A percentile compares a stretch with the other conserved stretches of the same genome.
phyloP scores from a whole-genome alignment of 64 coral and sea anemone species.

The Trachythela sp. region DNA sequence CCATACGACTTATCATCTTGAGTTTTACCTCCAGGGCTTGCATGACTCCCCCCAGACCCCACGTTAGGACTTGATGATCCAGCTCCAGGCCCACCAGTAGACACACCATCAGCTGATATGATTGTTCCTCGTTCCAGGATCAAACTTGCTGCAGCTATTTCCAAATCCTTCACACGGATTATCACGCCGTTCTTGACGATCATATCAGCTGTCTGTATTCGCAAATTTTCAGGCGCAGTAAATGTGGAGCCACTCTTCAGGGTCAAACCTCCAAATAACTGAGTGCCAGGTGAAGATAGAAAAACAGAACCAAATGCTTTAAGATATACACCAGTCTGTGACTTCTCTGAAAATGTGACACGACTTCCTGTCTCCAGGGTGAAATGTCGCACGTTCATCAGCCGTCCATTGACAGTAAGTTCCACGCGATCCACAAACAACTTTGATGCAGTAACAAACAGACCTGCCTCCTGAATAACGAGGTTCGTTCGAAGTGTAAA shows the following conservation, averaged over 20 bases:
- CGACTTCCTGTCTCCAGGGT: slow-evolving; percentile 75
- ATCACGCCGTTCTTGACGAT: slow-evolving; percentile 85
- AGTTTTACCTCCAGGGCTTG: slow-evolving; percentile 56
- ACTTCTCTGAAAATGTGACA: slow-evolving; percentile 75
- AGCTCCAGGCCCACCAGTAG: slow-evolving; percentile 18
- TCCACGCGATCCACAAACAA: slow-evolving; percentile 75
- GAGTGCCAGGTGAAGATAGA: slow-evolving; percentile 71
- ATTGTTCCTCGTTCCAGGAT: slow-evolving; percentile 73
- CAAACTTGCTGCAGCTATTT: slow-evolving; percentile 62
- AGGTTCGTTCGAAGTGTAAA: slow-evolving; percentile 79
- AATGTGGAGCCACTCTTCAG: slow-evolving; percentile 94
- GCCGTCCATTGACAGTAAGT: slow-evolving; percentile 73
- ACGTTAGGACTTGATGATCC: slow-evolving; percentile 43
- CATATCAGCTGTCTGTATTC: slow-evolving; percentile 58
- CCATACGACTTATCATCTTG: slow-evolving; percentile 50
- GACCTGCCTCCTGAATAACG: slow-evolving; percentile 66
- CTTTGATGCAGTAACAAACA: slow-evolving; percentile 80
- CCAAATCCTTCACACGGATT: slow-evolving; percentile 67
- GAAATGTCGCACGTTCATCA: slow-evolving; percentile 79
- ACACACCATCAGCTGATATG: slow-evolving; percentile 52
- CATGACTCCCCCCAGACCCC: slow-evolving; percentile 81
- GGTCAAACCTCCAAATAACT: slow-evolving; percentile 84
- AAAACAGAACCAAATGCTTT: slow-evolving; percentile 43
- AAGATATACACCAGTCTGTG: slow-evolving; percentile 62
- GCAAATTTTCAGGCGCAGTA: slow-evolving; percentile 77